These are phyloP conservation scores for Cyclophora punctaria DNA, from an alignment of 2,888 invertebrate species.

Conservation along the genomic window DNA sequence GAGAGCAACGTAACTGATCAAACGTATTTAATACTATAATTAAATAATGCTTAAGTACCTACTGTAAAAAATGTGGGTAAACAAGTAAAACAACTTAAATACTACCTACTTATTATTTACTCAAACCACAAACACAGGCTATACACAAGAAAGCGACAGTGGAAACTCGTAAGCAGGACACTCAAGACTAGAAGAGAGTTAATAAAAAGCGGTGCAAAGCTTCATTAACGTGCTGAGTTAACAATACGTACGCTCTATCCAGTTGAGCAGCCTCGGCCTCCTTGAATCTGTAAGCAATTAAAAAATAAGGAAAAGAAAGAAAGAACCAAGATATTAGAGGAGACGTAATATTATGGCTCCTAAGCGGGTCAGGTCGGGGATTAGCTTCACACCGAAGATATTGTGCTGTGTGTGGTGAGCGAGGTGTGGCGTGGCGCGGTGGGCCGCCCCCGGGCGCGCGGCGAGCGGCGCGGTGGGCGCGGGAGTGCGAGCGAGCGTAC, in stretches of 20 bases:
- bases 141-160: conserved; percentile 28
- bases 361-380: conserved; percentile 47
- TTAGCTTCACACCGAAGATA: conserved; percentile 47
- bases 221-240: conserved; percentile 49
- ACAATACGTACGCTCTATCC: conserved; percentile 88
- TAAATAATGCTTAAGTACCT: too few species aligned
- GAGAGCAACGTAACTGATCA: too few species aligned
- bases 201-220: conserved; percentile 47
- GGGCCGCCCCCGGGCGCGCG: conserved; percentile 15
- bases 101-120: conserved; percentile 7
- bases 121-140: conserved; percentile 12
- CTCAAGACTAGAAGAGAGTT: conserved; percentile 34
- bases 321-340: conserved; percentile 48
- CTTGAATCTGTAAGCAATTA: conserved; percentile 88
- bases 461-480: too few species aligned
- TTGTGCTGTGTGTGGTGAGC: conserved; percentile 56
- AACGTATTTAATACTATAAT: too few species aligned
- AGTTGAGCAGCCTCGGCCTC: conserved; percentile 85
- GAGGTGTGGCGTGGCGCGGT: conserved; percentile 31
- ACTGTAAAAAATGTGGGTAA: too few species aligned
- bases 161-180: conserved; percentile 36
- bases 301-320: conserved; percentile 72
- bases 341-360: conserved; percentile 46
- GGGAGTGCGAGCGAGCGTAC: too few species aligned
- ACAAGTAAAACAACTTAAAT: too few species aligned